Conservation (phyloP, 2,888 invertebrate genomes). For the Choristoneura rosaceana region DNA sequence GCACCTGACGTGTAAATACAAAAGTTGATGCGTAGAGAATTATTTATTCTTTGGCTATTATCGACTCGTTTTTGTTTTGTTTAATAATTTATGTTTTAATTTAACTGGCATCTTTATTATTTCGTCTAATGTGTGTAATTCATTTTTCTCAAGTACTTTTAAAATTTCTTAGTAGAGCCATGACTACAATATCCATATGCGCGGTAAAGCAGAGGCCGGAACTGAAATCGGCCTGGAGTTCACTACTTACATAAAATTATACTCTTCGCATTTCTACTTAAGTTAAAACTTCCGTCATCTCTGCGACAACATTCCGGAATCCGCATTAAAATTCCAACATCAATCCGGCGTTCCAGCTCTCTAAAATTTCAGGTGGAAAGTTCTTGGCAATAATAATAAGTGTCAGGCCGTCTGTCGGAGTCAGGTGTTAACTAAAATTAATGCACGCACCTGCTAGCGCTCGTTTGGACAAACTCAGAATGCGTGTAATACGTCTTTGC, state of each 20-base stretch:
- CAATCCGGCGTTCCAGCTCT: slow-evolving; percentile 18
- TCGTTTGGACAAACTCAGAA: slow-evolving; percentile 46
- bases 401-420: slow-evolving; percentile 45
- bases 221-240: background rate
- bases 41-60: slow-evolving; percentile 11
- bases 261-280: background rate
- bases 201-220: background rate
- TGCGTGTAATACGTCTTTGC: slow-evolving; percentile 43
- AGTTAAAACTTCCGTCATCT: slow-evolving; percentile 10
- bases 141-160: background rate
- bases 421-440: slow-evolving; percentile 62
- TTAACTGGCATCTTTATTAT: background rate
- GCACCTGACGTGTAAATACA: slow-evolving; percentile 11
- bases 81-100: background rate
- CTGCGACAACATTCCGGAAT: slow-evolving; percentile 1
- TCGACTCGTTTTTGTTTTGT: slow-evolving; percentile 11
- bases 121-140: background rate
- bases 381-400: slow-evolving; percentile 23
- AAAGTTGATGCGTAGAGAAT: slow-evolving; percentile 14
- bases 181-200: background rate
- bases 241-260: background rate
- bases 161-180: background rate
- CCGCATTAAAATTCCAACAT: slow-evolving; percentile 19
- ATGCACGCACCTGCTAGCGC: slow-evolving; percentile 57
- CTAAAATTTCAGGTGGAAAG: slow-evolving; percentile 26